Conservation (phyloP, 2,113 vertebrate genomes). For the Pseudorasbora parva region DNA sequence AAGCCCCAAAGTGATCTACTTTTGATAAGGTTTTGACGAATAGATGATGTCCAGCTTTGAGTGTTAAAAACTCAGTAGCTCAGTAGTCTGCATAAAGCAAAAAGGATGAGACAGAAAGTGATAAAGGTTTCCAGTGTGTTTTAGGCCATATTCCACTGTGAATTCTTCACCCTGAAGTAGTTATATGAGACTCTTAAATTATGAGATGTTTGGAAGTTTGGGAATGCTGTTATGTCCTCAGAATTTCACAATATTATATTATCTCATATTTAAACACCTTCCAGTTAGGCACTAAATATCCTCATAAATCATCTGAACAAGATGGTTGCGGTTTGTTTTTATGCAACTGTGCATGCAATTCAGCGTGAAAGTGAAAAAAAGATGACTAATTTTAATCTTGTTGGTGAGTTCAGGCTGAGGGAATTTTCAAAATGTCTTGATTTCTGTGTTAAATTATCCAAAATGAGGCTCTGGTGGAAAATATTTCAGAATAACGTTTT, state of each 20-base stretch:
- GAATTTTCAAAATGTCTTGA: conserved; percentile 26
- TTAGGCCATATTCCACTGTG: conserved; percentile 10
- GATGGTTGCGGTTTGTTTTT: conserved; percentile 25
- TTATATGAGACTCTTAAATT: conserved; percentile 32
- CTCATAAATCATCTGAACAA: conserved; percentile 38
- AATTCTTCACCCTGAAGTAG: conserved; percentile 22
- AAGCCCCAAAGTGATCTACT: background rate
- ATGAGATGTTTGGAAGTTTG: conserved; percentile 1
- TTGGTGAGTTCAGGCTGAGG: conserved; percentile 31
- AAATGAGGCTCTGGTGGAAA: conserved; percentile 33
- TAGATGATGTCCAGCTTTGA: background rate
- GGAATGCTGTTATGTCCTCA: conserved; percentile 28
- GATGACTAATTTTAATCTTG: conserved; percentile 14
- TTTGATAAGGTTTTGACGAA: background rate
- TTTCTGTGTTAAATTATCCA: conserved; percentile 6
- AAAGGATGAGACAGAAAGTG: background rate
- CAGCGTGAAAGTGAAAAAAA: conserved; percentile 40
- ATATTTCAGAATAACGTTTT: conserved; percentile 25
- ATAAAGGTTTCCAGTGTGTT: conserved; percentile 3
- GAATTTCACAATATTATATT: conserved; percentile 48
- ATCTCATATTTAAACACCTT: conserved; percentile 40
- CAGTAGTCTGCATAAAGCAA: background rate
- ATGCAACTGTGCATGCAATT: conserved; percentile 33
- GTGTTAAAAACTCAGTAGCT: conserved; percentile 12
- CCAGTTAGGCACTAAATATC: conserved; percentile 29